Evolutionary conservation across 2,797 vertebrate species (phyloP).

Genomic region (Parauchenoglanis punctatus): DNA sequence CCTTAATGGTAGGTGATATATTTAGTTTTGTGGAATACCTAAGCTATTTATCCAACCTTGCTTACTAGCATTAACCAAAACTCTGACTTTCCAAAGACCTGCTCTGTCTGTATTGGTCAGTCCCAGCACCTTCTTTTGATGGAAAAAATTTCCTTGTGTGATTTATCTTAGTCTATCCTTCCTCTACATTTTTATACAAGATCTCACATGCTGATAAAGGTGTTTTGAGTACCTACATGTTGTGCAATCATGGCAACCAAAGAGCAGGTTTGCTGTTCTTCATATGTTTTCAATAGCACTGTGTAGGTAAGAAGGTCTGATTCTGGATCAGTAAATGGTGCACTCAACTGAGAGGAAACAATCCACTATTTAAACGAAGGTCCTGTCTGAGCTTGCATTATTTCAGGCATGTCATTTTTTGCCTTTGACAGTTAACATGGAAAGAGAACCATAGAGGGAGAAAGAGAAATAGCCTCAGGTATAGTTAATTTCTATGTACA

Average conservation of each 20-base stretch:
- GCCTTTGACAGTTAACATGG: conserved; percentile 23
- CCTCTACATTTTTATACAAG: conserved; percentile 64
- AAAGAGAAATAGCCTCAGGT: conserved; percentile 14
- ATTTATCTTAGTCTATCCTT: conserved; percentile 16
- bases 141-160: background rate
- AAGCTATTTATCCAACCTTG: background rate
- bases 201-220: conserved; percentile 64
- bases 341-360: conserved; percentile 13
- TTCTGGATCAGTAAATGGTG: conserved; percentile 1
- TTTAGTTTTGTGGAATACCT: background rate
- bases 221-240: conserved; percentile 40
- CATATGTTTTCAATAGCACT: background rate
- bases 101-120: conserved; percentile 8
- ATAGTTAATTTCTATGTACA: conserved; percentile 25
- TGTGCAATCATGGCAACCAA: conserved; percentile 16
- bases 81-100: conserved; percentile 6
- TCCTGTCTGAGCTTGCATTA: conserved; percentile 54
- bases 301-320: background rate
- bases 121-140: background rate
- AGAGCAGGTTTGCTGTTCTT: background rate
- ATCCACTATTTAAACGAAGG: conserved; percentile 14
- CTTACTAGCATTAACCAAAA: conserved; percentile 28
- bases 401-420: conserved; percentile 42
- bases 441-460: background rate
- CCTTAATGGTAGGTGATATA: background rate